Base-by-base conservation (phyloP, 2,113 vertebrate species). In the Zeus faber region DNA sequence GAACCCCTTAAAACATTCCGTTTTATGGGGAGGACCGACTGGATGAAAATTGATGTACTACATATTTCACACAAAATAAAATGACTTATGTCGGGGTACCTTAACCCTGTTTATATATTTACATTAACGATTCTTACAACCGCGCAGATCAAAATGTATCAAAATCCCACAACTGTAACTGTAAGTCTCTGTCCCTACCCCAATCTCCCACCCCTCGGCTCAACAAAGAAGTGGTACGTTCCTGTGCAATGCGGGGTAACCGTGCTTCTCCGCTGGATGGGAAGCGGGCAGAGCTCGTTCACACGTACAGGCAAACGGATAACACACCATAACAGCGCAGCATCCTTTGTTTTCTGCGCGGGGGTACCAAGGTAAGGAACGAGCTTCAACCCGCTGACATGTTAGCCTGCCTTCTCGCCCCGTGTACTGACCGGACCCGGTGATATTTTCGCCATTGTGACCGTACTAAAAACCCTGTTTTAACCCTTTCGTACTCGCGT, bases 331-430 rank as follows among this genome's bases (percentile, higher is more conserved):
- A 59, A 65, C 80, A 72, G 75, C 81, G 66, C 80, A 72, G 75
- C 81, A 83, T 85, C 85, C 67, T 80, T 81, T 82, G 67, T 84
- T 66, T 69, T 57, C 52, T 24, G 22, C 6, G 27, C 14, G 59
- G 22, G 24, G 41, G 31, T 14, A 10, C 47, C 41, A 54, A 83
- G 88, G 86, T 87, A 77, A 83, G 81, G 11, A 37, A 9, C 8
- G 44, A 21, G 18, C 13, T 6, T 2, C 16, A 39, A n/a, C 6
- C 1, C 4, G 3, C 16, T 18, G 0, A 23, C 8, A 17, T 23
- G n/a, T n/a, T n/a, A n/a, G n/a, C n/a, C n/a, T n/a, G n/a, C n/a
- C n/a, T n/a, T n/a, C n/a, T n/a, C n/a, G n/a, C n/a, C n/a, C n/a
- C n/a, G n/a, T n/a, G n/a, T n/a, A n/a, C n/a, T n/a, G n/a, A n/a